Conservation (phyloP, 2,888 invertebrate species). For the Erebia ligea region DNA sequence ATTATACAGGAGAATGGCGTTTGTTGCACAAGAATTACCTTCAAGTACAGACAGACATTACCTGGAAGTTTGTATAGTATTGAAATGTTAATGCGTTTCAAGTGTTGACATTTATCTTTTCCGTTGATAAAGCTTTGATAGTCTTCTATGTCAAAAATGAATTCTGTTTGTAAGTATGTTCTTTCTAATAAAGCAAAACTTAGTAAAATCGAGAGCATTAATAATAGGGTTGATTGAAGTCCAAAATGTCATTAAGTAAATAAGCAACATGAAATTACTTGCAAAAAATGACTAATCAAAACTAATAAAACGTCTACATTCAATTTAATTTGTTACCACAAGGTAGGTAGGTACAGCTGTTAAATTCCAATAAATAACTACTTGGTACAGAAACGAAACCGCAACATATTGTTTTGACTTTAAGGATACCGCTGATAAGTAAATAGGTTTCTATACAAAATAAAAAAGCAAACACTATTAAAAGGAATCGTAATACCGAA, state of each 20-base stretch:
- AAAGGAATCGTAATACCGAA: slow-evolving; percentile 11
- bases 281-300: neutral
- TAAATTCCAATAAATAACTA: neutral
- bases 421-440: neutral
- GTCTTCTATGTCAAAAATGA: neutral
- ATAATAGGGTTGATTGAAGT: too few species aligned
- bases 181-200: too few species aligned
- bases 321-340: neutral
- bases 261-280: neutral
- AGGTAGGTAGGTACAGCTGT: neutral
- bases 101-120: slow-evolving; percentile 36
- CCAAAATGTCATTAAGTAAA: neutral
- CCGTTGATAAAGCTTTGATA: slow-evolving; percentile 9
- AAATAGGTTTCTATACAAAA: neutral
- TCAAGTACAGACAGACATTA: slow-evolving; percentile 55
- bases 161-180: neutral
- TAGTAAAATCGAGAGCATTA: too few species aligned
- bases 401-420: neutral
- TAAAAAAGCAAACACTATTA: neutral
- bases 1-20: slow-evolving; percentile 70
- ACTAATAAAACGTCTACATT: neutral
- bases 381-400: neutral
- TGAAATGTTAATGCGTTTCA: slow-evolving; percentile 38
- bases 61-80: slow-evolving; percentile 46
- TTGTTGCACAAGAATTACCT: slow-evolving; percentile 75